A percentile compares a stretch with the other conserved stretches of the same genome.
phyloP scores from a whole-genome alignment of 2,888 invertebrate genomes.

The Strigamia maritima region DNA sequence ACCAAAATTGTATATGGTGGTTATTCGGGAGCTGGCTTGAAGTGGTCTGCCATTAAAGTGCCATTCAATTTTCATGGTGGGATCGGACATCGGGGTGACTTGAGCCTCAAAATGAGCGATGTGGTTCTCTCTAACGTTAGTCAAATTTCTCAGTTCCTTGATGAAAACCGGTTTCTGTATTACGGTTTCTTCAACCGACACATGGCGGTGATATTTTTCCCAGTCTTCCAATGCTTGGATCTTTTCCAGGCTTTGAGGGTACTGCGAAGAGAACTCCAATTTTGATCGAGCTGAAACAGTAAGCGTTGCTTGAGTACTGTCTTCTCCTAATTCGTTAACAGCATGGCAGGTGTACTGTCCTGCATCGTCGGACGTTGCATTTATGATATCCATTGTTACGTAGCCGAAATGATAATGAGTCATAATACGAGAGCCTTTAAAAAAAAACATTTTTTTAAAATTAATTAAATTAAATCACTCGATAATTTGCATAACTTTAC shows the following conservation, averaged over 20 bases:
- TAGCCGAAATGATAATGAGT: constrained; percentile 96
- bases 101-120: constrained; percentile 92
- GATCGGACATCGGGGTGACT: constrained; percentile 85
- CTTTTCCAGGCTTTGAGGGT: constrained; percentile 85
- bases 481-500: constrained; percentile 34
- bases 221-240: constrained; percentile 82
- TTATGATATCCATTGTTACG: constrained; percentile 86
- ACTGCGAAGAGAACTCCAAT: constrained; percentile 83
- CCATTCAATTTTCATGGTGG: constrained; percentile 92
- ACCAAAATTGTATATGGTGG: constrained; percentile 97
- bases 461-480: neutral
- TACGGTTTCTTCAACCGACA: constrained; percentile 67
- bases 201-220: constrained; percentile 66
- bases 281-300: constrained; percentile 75
- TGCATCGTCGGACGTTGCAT: constrained; percentile 77
- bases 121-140: constrained; percentile 82
- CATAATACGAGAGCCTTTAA: constrained; percentile 87
- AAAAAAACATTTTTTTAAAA: neutral
- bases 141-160: constrained; percentile 78
- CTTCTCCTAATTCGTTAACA: constrained; percentile 78
- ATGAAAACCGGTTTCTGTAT: constrained; percentile 82
- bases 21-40: constrained; percentile 94
- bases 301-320: constrained; percentile 77
- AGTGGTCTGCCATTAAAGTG: constrained; percentile 75
- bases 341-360: constrained; percentile 89